These are phyloP conservation scores for Chloebia gouldiae DNA, from an alignment of 2,113 vertebrate genomes.

Conservation along the genomic window DNA sequence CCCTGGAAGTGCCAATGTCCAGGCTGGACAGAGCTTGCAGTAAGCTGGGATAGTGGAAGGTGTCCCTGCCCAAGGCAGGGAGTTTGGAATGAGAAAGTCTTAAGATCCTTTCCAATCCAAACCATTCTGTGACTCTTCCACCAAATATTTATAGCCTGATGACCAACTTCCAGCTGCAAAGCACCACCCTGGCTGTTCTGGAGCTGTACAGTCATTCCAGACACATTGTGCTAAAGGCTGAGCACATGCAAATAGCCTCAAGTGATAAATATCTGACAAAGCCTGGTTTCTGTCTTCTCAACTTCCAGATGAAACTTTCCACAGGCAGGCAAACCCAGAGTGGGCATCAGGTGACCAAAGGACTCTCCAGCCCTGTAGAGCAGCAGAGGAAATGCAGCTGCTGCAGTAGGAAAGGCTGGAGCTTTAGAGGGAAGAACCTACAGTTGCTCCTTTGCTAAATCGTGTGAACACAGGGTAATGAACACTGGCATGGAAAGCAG, in stretches of 20 bases:
- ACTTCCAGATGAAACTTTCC: background rate
- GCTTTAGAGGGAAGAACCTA: rapidly evolving
- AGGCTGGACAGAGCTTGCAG: background rate
- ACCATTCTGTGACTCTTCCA: background rate
- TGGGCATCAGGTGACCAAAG: background rate
- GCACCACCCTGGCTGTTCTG: background rate
- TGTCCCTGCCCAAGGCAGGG: background rate
- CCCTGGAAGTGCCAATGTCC: background rate
- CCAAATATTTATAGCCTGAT: rapidly evolving
- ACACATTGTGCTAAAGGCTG: background rate
- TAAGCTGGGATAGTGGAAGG: background rate
- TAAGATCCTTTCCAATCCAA: background rate
- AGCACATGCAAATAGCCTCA: background rate
- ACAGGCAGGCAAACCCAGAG: background rate
- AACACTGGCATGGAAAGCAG: rapidly evolving
- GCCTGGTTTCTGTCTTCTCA: background rate
- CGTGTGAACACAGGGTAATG: rapidly evolving
- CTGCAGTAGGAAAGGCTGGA: background rate
- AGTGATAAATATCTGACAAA: background rate
- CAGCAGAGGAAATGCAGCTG: background rate
- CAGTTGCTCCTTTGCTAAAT: background rate
- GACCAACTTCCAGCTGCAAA: background rate
- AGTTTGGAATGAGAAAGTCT: background rate
- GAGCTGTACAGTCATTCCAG: background rate
- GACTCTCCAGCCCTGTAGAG: background rate